A percentile compares a stretch with the other conserved stretches of the same genome.
Evolutionary conservation across 2,797 vertebrate genomes (phyloP).

Genomic region (Perdix hodgsoniae): DNA sequence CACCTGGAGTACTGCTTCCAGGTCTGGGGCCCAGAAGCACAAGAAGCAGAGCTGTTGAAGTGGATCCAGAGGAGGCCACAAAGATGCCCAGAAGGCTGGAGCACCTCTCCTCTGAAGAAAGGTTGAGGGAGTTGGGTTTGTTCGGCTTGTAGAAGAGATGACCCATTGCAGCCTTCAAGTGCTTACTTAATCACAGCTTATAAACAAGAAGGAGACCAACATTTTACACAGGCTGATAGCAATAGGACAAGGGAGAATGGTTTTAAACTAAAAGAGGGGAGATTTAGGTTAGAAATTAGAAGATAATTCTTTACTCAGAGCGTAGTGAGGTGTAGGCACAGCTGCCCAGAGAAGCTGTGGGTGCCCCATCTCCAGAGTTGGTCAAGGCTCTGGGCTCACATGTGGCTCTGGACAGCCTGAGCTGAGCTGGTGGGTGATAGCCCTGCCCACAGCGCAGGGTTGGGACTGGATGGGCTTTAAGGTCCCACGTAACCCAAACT

Average conservation of each 20-base stretch:
- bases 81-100: not conserved
- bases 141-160: not conserved
- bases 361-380: too few relatives aligned
- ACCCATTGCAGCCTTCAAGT: not conserved
- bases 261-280: not conserved
- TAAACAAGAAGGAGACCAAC: not conserved
- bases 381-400: too few relatives aligned
- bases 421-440: too few relatives aligned
- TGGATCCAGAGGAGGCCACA: not conserved
- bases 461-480: too few relatives aligned
- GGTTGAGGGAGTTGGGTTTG: too few relatives aligned
- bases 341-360: too few relatives aligned
- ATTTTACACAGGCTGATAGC: not conserved
- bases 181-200: not conserved
- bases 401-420: too few relatives aligned
- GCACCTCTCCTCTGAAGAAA: not conserved
- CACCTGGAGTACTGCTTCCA: not conserved
- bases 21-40: not conserved
- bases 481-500: too few relatives aligned
- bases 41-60: not conserved
- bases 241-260: not conserved
- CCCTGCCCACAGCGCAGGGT: too few relatives aligned
- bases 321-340: too few relatives aligned
- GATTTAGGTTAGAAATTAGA: too few relatives aligned
- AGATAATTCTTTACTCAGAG: too few relatives aligned